Base-by-base conservation (phyloP, 37 sponge, comb jelly and placozoan genomes). In the Petrosia ficiformis region DNA sequence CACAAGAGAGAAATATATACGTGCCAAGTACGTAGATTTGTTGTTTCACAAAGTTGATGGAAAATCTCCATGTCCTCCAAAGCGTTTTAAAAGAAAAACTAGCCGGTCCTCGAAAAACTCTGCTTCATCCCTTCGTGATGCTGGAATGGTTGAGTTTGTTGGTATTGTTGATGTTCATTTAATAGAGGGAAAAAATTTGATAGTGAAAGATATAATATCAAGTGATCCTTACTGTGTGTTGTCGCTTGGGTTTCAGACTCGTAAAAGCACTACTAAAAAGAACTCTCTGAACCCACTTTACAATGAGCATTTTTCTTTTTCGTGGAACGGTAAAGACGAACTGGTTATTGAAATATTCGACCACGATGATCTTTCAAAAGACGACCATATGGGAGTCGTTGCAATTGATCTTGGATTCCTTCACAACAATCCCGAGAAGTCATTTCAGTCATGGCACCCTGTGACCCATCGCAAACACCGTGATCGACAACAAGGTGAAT, bases 281-380 rank as follows among this genome's bases (percentile, higher is more conserved):
- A 74, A 67, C n/a, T 65, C 78, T 21, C 83, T 88, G 25, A 79
- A 75, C 29, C 90, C 89, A 16, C 76, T 58, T 4, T 93, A 88
- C 72, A 82, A 93, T 66, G 94, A 93, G 57, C 59, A 65, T 14
- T 93, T 93, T 66, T 65, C 63, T 1, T 93, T 93, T 67, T 93
- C 94, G 19, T 93, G 94, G 94, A 61, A 93, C 68, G 90, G 94
- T 0, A 1, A 61, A 3, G 94, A 85, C 39, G 30, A 32, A 34
- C 74, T 93, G 52, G 41, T 77, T 24, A 28, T 93, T 0, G 86
- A 93, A 39, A 56, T 93, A 4, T 93, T 63, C 60, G 94, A 93
- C 67, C 87, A 89, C 34, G 90, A 93, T 67, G 76, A 80, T 30
- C 54, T 88, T 0, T 56, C 86, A 11, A 85, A 78, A 26, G 86